Conservation (phyloP, 2,888 invertebrate species). For the Chrysolina americana region DNA sequence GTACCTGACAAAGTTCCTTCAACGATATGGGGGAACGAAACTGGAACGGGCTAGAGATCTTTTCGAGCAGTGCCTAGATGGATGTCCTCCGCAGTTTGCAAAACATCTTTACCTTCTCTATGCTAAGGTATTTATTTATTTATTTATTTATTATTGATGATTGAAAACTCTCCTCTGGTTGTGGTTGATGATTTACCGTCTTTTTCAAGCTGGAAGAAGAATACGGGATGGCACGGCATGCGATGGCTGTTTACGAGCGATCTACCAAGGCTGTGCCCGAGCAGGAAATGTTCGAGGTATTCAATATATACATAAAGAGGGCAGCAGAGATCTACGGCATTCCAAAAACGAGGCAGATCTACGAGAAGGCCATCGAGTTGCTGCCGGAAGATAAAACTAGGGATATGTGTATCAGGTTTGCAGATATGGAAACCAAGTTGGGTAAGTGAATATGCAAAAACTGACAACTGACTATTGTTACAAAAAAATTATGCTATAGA, state of each 20-base stretch:
- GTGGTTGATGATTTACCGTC: not conserved
- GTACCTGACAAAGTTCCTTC: slow-evolving; percentile 96
- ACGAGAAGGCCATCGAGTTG: slow-evolving; percentile 97
- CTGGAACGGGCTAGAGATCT: slow-evolving; percentile 97
- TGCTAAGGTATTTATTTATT: slow-evolving; percentile 78
- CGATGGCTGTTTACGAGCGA: slow-evolving; percentile 99
- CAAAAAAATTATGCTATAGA: too few species aligned
- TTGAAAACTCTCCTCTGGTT: not conserved
- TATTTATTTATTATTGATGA: not conserved
- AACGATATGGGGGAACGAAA: slow-evolving; percentile 95
- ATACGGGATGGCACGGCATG: slow-evolving; percentile 96
- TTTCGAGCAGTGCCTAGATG: slow-evolving; percentile 98
- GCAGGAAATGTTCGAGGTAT: slow-evolving; percentile 97
- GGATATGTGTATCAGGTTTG: slow-evolving; percentile 96
- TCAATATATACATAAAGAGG: slow-evolving; percentile 98
- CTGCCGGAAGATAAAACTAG: slow-evolving; percentile 91
- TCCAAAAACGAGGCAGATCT: slow-evolving; percentile 96
- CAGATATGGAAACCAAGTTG: slow-evolving; percentile 98
- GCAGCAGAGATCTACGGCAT: slow-evolving; percentile 98
- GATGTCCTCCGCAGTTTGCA: slow-evolving; percentile 96
- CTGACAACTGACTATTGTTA: too few species aligned
- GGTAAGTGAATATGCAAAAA: slow-evolving; percentile 76
- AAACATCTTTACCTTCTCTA: slow-evolving; percentile 95
- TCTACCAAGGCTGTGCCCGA: slow-evolving; percentile 93
- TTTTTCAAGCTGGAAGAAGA: slow-evolving; percentile 88